Conservation (phyloP, 2,113 vertebrate genomes). For the Poecilia latipinna region DNA sequence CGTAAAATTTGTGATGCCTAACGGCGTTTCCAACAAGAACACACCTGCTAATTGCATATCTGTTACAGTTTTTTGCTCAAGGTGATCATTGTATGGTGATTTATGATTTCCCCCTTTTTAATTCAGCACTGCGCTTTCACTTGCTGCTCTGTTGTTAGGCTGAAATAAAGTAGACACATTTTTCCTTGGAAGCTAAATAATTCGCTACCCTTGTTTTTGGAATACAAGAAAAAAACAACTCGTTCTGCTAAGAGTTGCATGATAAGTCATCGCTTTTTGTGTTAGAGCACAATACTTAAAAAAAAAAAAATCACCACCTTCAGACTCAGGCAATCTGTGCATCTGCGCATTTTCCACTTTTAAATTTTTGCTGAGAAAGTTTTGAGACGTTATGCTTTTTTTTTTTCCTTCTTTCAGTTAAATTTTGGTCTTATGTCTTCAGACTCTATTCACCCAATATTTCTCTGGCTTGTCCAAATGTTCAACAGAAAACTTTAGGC, state of each 20-base stretch:
- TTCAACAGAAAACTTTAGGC: background rate
- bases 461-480: background rate
- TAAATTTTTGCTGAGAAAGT: background rate
- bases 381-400: background rate
- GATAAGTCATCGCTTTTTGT: background rate
- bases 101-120: background rate
- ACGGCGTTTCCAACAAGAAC: conserved; percentile 3
- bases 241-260: background rate
- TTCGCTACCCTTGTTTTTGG: conserved; percentile 10
- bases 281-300: background rate
- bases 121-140: background rate
- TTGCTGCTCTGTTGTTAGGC: background rate
- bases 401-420: no score
- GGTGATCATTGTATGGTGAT: background rate
- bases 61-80: conserved; percentile 57
- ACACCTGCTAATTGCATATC: conserved; percentile 36
- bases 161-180: background rate
- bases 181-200: conserved; percentile 10
- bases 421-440: background rate
- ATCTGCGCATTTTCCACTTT: background rate
- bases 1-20: background rate
- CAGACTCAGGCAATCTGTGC: background rate
- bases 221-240: background rate
- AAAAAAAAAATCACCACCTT: background rate
- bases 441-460: background rate